phyloP scores from a whole-genome alignment of 2,888 invertebrate genomes.

The Galerucella pusilla region DNA sequence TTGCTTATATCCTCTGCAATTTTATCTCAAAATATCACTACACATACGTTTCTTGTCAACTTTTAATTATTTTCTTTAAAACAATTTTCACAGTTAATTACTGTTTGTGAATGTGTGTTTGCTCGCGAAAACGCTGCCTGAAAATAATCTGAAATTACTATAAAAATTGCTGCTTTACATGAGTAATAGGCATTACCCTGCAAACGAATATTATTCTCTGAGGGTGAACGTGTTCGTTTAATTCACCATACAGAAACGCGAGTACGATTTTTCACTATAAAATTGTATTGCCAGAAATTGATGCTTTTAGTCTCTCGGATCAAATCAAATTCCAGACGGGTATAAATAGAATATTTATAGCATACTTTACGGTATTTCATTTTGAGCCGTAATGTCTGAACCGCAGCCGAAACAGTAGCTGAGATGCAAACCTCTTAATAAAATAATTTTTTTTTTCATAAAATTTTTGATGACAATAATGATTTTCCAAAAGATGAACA shows the following conservation, averaged over 20 bases:
- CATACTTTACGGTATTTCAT: neutral
- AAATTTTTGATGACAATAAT: too few species aligned
- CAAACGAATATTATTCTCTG: conserved; percentile 15
- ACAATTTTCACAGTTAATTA: neutral
- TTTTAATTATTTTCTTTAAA: neutral
- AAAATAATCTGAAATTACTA: neutral
- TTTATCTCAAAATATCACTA: too few species aligned
- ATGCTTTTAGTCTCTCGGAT: neutral
- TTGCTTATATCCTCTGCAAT: too few species aligned
- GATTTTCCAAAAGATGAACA: too few species aligned
- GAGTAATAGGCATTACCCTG: neutral
- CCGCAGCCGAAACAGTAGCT: neutral
- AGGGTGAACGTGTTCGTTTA: conserved; percentile 21
- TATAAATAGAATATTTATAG: neutral
- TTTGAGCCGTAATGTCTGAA: neutral
- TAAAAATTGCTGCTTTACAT: neutral
- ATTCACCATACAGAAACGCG: conserved; percentile 16
- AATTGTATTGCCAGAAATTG: conserved; percentile 3
- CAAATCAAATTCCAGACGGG: neutral
- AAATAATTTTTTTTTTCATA: too few species aligned
- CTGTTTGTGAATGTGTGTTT: neutral
- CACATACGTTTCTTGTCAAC: too few species aligned
- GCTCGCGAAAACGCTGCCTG: neutral
- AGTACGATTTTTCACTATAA: conserved; percentile 20
- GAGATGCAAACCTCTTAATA: neutral